Conservation (phyloP, 2,797 vertebrate genomes). For the Bovichtus variegatus region DNA sequence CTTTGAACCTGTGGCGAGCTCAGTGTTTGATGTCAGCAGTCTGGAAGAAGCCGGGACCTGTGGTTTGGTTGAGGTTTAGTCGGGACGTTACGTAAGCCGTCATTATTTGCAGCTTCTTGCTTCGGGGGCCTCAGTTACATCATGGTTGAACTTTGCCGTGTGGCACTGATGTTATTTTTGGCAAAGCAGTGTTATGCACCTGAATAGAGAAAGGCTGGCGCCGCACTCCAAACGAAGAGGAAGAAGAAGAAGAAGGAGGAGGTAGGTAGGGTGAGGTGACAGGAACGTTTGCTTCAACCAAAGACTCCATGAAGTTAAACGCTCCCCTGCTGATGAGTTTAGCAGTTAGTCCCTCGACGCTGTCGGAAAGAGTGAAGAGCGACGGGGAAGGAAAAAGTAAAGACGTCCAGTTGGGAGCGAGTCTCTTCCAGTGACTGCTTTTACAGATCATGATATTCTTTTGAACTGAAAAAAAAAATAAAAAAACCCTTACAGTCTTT, state of each 20-base stretch:
- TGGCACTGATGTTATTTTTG: slow-evolving; percentile 69
- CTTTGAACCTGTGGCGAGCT: slow-evolving; percentile 38
- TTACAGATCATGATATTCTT: slow-evolving; percentile 31
- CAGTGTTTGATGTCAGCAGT: slow-evolving; percentile 57
- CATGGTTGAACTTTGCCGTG: slow-evolving; percentile 65
- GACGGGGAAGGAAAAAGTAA: slow-evolving; percentile 26
- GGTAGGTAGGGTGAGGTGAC: slow-evolving; percentile 25
- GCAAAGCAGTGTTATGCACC: slow-evolving; percentile 60
- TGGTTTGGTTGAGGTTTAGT: slow-evolving; percentile 51
- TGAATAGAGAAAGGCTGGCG: slow-evolving; percentile 54
- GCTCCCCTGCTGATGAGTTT: slow-evolving; percentile 68
- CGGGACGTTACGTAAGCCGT: slow-evolving; percentile 77
- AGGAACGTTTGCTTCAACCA: slow-evolving; percentile 32
- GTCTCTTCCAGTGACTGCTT: slow-evolving; percentile 22
- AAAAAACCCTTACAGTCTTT: neutral
- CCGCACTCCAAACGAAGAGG: slow-evolving; percentile 9
- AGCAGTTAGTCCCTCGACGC: slow-evolving; percentile 51
- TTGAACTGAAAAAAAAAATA: neutral
- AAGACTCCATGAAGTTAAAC: slow-evolving; percentile 28
- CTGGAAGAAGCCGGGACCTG: slow-evolving; percentile 23
- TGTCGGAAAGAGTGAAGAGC: slow-evolving; percentile 55
- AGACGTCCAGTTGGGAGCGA: slow-evolving; percentile 11
- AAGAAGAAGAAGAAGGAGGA: neutral
- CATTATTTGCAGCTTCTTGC: slow-evolving; percentile 66
- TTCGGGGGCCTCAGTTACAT: slow-evolving; percentile 68